Evolutionary conservation across 2,797 vertebrate species (phyloP).

Genomic region (Chaunax sp.): DNA sequence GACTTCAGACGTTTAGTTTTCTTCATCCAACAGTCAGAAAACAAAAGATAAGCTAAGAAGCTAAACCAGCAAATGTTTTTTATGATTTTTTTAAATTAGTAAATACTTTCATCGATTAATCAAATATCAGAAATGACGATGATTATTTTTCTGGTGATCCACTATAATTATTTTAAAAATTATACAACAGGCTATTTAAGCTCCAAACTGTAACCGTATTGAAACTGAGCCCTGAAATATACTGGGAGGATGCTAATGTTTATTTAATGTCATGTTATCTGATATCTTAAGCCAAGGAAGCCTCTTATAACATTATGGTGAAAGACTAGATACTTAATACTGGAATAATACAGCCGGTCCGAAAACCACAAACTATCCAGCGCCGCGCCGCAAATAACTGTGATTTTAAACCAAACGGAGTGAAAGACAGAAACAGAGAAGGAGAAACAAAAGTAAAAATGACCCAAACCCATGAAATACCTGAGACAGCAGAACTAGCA

Average conservation of each 20-base stretch:
- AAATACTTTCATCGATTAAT: neutral
- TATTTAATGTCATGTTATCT: conserved; percentile 50
- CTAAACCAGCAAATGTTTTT: neutral
- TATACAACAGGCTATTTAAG: conserved; percentile 7
- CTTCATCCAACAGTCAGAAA: neutral
- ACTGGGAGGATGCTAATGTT: conserved; percentile 43
- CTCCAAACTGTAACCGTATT: conserved; percentile 21
- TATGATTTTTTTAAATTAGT: neutral
- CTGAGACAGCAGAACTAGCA: conserved; percentile 72
- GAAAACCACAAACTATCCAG: conserved; percentile 66
- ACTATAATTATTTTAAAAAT: conserved; percentile 5
- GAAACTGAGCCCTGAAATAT: conserved; percentile 41
- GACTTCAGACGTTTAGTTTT: neutral
- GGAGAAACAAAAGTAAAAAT: conserved; percentile 69
- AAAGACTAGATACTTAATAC: conserved; percentile 71
- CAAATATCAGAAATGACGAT: neutral
- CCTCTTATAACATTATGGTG: conserved; percentile 71
- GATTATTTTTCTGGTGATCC: neutral
- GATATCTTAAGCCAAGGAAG: conserved; percentile 67
- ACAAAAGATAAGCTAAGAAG: neutral
- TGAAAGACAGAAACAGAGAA: conserved; percentile 45
- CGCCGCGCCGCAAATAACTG: conserved; percentile 69
- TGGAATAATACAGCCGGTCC: conserved; percentile 70
- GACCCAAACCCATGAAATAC: conserved; percentile 74
- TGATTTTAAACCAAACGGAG: conserved; percentile 58